Conservation (phyloP, 1,140 invertebrate species). For the Lepidurus arcticus region DNA sequence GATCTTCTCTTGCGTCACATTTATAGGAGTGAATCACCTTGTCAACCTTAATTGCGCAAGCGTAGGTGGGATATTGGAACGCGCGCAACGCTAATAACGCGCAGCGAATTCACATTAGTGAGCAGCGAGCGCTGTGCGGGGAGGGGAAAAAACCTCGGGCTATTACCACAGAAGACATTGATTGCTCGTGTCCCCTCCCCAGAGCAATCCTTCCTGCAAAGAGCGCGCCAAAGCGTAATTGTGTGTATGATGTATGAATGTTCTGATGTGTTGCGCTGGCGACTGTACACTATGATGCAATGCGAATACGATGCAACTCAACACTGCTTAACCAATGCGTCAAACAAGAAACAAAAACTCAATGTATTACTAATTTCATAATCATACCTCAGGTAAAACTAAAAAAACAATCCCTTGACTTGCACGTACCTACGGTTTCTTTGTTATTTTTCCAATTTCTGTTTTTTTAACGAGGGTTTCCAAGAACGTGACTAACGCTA, state of each 20-base stretch:
- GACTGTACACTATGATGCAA: not conserved
- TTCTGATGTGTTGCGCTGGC: not conserved
- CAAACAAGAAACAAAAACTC: not conserved
- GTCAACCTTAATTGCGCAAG: not conserved
- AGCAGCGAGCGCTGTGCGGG: not conserved
- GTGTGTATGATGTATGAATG: not conserved
- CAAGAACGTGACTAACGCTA: no score
- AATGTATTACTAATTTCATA: constrained; percentile 1
- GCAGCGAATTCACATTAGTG: not conserved
- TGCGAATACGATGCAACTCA: not conserved
- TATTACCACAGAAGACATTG: not conserved
- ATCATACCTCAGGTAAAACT: not conserved
- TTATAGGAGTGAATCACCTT: not conserved
- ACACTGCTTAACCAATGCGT: not conserved
- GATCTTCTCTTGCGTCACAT: not conserved
- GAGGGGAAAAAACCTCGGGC: not conserved
- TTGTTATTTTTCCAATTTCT: not conserved
- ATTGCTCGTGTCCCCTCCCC: not conserved
- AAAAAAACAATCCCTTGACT: not conserved
- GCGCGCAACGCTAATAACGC: not conserved
- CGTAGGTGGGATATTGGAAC: not conserved
- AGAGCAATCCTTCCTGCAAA: not conserved
- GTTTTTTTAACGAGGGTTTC: no score
- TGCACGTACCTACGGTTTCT: not conserved
- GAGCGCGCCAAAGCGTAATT: not conserved